phyloP scores from a whole-genome alignment of 2,888 invertebrate species.

The Dicyrtomina minuta region DNA sequence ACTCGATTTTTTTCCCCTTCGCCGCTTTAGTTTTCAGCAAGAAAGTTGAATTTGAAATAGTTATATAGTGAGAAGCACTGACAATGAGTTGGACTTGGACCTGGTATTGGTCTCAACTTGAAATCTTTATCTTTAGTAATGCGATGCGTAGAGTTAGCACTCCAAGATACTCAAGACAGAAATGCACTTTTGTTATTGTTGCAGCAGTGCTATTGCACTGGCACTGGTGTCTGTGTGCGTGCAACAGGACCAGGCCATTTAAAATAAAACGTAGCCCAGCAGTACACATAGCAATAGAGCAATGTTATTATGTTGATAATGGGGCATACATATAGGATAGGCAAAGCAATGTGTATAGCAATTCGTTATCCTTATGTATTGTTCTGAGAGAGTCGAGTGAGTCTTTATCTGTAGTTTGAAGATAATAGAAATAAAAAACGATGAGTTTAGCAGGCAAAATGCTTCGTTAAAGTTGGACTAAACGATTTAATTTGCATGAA shows the following conservation, averaged over 20 bases:
- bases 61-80: neutral
- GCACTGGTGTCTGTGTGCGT: no score
- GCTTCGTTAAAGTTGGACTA: constrained; percentile 12
- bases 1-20: constrained; percentile 6
- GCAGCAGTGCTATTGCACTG: neutral
- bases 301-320: no score
- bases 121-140: neutral
- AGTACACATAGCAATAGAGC: no score
- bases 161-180: neutral
- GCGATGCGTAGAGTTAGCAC: neutral
- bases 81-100: neutral
- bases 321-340: no score
- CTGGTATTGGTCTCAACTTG: no score
- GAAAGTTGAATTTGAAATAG: neutral
- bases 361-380: no score
- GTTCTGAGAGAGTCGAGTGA: no score
- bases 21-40: neutral
- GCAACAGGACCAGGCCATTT: no score
- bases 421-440: no score
- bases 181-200: neutral
- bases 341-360: no score
- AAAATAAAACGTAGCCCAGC: no score
- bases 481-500: constrained; percentile 18
- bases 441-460: neutral
- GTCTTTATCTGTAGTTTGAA: no score